Percentiles rank a stretch among this genome's conserved stretches.
Conservation (phyloP, 2,797 vertebrate genomes). For the Galagoides demidoff region DNA sequence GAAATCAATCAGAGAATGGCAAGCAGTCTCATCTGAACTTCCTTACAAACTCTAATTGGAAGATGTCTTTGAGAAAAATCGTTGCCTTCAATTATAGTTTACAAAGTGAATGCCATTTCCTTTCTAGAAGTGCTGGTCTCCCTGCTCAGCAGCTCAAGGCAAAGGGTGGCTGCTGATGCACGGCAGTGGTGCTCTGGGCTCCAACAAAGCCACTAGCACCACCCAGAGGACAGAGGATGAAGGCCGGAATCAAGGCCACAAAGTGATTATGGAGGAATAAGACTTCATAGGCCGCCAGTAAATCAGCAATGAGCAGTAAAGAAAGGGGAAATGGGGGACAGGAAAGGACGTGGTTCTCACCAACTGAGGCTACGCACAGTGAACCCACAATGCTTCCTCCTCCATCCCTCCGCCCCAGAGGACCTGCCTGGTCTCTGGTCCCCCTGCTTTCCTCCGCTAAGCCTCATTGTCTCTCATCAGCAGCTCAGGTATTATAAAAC, state of each 20-base stretch:
- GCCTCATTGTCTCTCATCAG: neutral
- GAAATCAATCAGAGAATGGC: conserved; percentile 26
- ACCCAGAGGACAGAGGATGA: neutral
- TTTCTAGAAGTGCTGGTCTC: neutral
- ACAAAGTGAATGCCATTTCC: neutral
- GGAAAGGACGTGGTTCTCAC: neutral
- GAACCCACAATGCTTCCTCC: neutral
- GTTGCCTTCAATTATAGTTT: neutral
- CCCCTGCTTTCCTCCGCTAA: neutral
- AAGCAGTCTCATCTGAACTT: neutral
- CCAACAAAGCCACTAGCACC: neutral
- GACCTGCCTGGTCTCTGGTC: neutral
- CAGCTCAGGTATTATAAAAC: neutral
- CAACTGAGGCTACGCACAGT: neutral
- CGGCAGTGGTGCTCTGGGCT: neutral
- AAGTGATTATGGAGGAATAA: neutral
- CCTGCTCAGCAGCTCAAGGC: neutral
- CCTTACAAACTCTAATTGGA: neutral
- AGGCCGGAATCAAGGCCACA: neutral
- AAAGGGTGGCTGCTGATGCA: neutral
- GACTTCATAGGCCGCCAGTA: neutral
- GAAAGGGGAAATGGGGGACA: neutral
- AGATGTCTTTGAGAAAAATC: neutral
- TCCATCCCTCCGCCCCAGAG: neutral
- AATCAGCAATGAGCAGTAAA: neutral